Conservation (phyloP, 2,888 invertebrate species). For the Eilema griseolum region DNA sequence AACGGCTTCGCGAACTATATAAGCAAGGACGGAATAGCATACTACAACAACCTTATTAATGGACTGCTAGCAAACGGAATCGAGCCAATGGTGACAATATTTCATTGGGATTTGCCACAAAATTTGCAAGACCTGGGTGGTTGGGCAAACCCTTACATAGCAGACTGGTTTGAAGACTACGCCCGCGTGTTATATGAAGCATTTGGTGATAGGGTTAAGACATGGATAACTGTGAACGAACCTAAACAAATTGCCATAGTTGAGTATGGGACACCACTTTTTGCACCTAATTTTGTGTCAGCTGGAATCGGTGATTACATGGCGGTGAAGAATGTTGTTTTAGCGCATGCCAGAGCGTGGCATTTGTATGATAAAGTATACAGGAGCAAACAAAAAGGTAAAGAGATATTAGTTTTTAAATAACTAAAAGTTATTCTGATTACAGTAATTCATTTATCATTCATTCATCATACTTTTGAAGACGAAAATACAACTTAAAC, state of each 20-base stretch:
- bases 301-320: constrained; percentile 83
- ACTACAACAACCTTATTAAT: constrained; percentile 89
- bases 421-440: not conserved
- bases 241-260: constrained; percentile 74
- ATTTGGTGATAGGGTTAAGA: constrained; percentile 83
- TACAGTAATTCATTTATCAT: too few relatives aligned
- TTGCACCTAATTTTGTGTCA: constrained; percentile 72
- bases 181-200: constrained; percentile 73
- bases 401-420: not conserved
- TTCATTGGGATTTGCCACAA: constrained; percentile 86
- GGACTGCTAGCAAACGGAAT: constrained; percentile 87
- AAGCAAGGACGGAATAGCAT: constrained; percentile 88
- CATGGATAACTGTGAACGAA: constrained; percentile 88
- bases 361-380: constrained; percentile 77
- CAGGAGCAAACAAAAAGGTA: constrained; percentile 65
- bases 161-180: constrained; percentile 83
- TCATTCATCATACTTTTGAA: too few relatives aligned
- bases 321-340: constrained; percentile 79
- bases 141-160: constrained; percentile 79
- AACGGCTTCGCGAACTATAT: constrained; percentile 82
- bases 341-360: constrained; percentile 87
- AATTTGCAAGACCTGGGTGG: constrained; percentile 87
- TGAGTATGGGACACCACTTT: constrained; percentile 77
- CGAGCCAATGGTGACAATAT: constrained; percentile 87
- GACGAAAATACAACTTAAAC: too few relatives aligned